These are phyloP conservation scores for Syngnathus scovelli DNA, from an alignment of 2,113 vertebrate species.

Conservation along the genomic window DNA sequence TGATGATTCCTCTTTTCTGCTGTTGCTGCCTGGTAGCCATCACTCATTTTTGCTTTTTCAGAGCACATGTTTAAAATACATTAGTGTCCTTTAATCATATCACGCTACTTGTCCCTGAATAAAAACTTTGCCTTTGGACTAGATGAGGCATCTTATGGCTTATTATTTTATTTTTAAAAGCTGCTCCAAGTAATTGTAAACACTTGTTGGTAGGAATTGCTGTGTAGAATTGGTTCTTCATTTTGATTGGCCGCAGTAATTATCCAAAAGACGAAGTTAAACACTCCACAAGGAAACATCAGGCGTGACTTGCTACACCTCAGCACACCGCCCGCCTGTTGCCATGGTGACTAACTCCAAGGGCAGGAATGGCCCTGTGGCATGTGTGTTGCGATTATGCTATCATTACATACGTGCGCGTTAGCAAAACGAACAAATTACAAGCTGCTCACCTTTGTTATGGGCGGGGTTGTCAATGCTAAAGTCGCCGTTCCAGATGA, in stretches of 20 bases:
- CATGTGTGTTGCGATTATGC: constrained; percentile 23
- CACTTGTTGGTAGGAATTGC: too few relatives aligned
- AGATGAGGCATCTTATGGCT: too few relatives aligned
- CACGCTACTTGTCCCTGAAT: too few relatives aligned
- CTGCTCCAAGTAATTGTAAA: too few relatives aligned
- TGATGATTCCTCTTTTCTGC: constrained; percentile 13
- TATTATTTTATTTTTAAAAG: too few relatives aligned
- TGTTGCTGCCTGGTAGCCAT: not conserved
- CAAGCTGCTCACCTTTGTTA: constrained; percentile 83
- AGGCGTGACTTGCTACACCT: constrained; percentile 51
- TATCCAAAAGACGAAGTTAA: not conserved
- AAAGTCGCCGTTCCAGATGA: constrained; percentile 98
- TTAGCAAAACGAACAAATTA: not conserved
- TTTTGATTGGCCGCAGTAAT: not conserved
- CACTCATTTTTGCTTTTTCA: not conserved
- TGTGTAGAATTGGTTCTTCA: not conserved
- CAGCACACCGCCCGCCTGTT: constrained; percentile 58
- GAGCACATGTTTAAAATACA: not conserved
- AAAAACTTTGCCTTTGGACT: too few relatives aligned
- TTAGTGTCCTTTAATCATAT: not conserved
- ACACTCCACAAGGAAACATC: not conserved
- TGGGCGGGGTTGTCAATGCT: constrained; percentile 96
- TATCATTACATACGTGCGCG: not conserved
- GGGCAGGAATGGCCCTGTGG: constrained; percentile 47
- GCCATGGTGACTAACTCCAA: constrained; percentile 66